Conservation (phyloP, 2,888 invertebrate species). For the Drosophila buzzatii region DNA sequence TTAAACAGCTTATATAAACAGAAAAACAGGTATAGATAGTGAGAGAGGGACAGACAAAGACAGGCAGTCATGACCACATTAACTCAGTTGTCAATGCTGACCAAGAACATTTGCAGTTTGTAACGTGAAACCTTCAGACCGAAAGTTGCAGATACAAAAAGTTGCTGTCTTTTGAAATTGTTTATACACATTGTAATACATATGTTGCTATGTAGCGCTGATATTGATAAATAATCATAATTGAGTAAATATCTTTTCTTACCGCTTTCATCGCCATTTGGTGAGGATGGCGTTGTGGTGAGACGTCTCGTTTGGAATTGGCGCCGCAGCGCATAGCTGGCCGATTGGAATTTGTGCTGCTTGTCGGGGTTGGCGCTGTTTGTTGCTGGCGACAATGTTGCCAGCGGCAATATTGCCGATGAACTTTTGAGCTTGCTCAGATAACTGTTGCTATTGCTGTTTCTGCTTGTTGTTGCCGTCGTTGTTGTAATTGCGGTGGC, state of each 20-base stretch:
- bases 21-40: no score
- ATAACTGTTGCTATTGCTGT: slow-evolving; percentile 41
- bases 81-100: not conserved
- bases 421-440: slow-evolving; percentile 57
- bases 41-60: no score
- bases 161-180: not conserved
- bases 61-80: not conserved
- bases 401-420: slow-evolving; percentile 33
- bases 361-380: slow-evolving; percentile 40
- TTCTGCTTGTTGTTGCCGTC: slow-evolving; percentile 33
- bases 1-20: no score
- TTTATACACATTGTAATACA: not conserved
- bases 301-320: slow-evolving; percentile 80
- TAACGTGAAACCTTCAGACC: not conserved
- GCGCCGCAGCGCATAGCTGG: slow-evolving; percentile 70
- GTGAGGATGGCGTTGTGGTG: slow-evolving; percentile 67
- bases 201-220: not conserved
- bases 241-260: not conserved
- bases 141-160: not conserved
- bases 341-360: slow-evolving; percentile 64
- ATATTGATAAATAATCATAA: not conserved
- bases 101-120: not conserved
- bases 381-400: slow-evolving; percentile 58
- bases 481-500: slow-evolving; percentile 48
- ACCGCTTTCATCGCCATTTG: slow-evolving; percentile 73